Conservation (phyloP, 2,797 vertebrate genomes). For the Sphenopsis melanotis region DNA sequence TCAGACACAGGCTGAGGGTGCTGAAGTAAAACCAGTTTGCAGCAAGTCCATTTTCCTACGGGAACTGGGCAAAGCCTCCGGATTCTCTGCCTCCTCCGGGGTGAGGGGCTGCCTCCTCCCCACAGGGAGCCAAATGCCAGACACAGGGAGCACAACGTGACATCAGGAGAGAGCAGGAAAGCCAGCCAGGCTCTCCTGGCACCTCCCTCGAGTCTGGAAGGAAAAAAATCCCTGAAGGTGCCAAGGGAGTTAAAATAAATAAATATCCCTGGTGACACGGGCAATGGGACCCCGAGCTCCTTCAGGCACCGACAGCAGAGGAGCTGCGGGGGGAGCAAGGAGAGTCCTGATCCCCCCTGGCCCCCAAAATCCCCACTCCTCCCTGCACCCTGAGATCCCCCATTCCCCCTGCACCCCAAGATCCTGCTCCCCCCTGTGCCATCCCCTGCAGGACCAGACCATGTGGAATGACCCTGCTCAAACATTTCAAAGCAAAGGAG, state of each 20-base stretch:
- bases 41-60: neutral
- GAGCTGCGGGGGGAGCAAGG: neutral
- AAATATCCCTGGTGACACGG: neutral
- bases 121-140: neutral
- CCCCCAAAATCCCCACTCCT: neutral
- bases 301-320: fast-evolving
- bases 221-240: neutral
- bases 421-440: neutral
- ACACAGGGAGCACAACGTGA: neutral
- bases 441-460: neutral
- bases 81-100: fast-evolving
- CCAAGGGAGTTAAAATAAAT: neutral
- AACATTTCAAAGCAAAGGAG: conserved; percentile 38
- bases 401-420: neutral
- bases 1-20: no score
- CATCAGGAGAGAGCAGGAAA: neutral
- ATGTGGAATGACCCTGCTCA: neutral
- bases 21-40: neutral
- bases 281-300: neutral
- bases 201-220: neutral
- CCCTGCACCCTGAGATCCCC: neutral
- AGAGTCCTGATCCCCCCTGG: neutral
- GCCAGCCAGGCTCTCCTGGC: neutral
- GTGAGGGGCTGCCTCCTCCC: neutral
- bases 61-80: neutral